Evolutionary conservation across 2,113 vertebrate genomes (phyloP), one percentile per base, ranked within the genome.

Genomic region (Epinephelus moara): DNA sequence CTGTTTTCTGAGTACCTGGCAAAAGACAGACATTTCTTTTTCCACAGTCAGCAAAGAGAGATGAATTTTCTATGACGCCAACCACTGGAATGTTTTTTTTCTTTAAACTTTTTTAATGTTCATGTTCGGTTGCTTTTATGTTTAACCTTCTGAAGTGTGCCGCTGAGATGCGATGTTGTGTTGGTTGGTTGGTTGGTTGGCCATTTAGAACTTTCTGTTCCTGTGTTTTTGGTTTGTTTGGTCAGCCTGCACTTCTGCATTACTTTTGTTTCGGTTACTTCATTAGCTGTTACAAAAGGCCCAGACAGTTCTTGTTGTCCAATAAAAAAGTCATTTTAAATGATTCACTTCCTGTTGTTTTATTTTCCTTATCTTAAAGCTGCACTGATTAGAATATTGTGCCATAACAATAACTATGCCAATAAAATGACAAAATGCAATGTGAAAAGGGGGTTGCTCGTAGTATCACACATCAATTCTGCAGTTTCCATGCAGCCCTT

Each of bases 251-350:
- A 74, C 59, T 59, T 42, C 73, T 73, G 63, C 49, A 68, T 85
- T 79, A 73, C n/a, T 13, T 80, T 75, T 71, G 33, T 90, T 85
- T 84, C 9, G 62, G 71, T 84, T 85, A 53, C 30, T 71, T 82
- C 9, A 73, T 90, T 70, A 67, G 71, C 77, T 85, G 78, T 87
- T 75, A 84, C 53, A 84, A 70, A 74, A 80, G 37, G 53, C 33
- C 42, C 45, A 81, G 49, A 73, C 47, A 60, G 78, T 82, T 81
- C 23, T 88, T 11, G 57, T 90, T 85, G 90, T 88, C 74, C 49
- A 91, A 90, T 91, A 88, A 93, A 91, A 80, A 67, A 78, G n/a
- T 17, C 7, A 23, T 30, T 85, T 91, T 68, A 52, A 88, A 77
- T 17, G 27, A 60, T 33, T 62, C 14, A 8, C 1, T 74, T 52